Percentiles rank a stretch among this genome's conserved stretches.
These are phyloP conservation scores for Tuberolachnus salignus DNA, from an alignment of 2,888 invertebrate genomes.

Conservation along the genomic window DNA sequence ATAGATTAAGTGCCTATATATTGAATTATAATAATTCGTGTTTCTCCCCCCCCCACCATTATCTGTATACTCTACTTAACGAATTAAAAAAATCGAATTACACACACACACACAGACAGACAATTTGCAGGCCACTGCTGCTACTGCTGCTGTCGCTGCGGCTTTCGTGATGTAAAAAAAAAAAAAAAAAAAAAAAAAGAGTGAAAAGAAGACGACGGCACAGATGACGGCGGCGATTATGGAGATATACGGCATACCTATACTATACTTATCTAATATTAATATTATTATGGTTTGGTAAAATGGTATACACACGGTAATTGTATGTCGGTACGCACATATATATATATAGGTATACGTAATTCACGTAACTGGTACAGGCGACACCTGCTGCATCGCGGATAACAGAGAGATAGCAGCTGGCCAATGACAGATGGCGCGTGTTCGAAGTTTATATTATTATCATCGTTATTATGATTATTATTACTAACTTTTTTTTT, in stretches of 20 bases:
- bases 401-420: conserved; percentile 47
- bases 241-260: not conserved
- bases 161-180: too few relatives aligned
- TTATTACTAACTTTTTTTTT: not conserved
- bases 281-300: not conserved
- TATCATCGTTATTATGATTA: conserved; percentile 20
- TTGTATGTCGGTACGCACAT: not conserved
- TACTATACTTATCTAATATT: not conserved
- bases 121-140: too few relatives aligned
- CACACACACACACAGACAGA: not conserved
- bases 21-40: not conserved
- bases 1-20: not conserved
- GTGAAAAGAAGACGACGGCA: conserved; percentile 26
- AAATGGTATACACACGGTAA: conserved; percentile 6
- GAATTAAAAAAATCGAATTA: conserved; percentile 5
- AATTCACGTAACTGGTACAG: conserved; percentile 38
- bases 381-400: conserved; percentile 42
- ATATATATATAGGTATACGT: too few relatives aligned
- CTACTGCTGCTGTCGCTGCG: not conserved
- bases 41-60: too few relatives aligned
- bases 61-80: not conserved
- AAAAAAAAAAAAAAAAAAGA: not conserved
- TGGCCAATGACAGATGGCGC: conserved; percentile 53
- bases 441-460: conserved; percentile 48
- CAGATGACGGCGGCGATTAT: conserved; percentile 29